phyloP scores from a whole-genome alignment of 2,888 invertebrate species.

The Eumerus sabulonum region DNA sequence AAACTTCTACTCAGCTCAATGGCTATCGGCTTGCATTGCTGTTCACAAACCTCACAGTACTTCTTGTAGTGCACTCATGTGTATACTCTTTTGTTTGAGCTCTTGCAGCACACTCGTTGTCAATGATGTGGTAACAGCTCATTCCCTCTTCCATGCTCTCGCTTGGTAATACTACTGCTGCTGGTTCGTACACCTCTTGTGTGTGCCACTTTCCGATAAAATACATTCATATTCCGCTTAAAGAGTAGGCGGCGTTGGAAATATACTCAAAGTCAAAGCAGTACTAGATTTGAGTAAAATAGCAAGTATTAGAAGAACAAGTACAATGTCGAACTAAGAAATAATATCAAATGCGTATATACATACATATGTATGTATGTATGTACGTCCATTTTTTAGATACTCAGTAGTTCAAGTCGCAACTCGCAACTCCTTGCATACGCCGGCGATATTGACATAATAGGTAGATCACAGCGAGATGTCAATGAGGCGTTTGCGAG shows the following conservation, averaged over 20 bases:
- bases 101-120: constrained; percentile 60
- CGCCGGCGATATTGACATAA: no score
- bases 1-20: constrained; percentile 66
- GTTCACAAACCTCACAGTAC: constrained; percentile 5
- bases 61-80: constrained; percentile 29
- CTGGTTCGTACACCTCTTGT: no score
- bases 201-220: no score
- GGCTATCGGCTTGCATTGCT: constrained; percentile 27
- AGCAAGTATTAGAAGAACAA: constrained; percentile 14
- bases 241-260: neutral
- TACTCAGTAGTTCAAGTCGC: no score
- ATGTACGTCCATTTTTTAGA: no score
- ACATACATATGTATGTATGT: no score
- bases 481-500: no score
- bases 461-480: no score
- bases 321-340: neutral
- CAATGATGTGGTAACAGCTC: constrained; percentile 64
- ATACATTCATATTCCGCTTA: neutral
- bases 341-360: no score
- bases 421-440: no score
- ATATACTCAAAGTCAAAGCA: constrained; percentile 50
- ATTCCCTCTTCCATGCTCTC: constrained; percentile 45
- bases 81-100: constrained; percentile 59
- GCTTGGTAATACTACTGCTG: no score
- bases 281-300: constrained; percentile 40